phyloP scores from a whole-genome alignment of 2,113 vertebrate species.

The Tupaia tana region DNA sequence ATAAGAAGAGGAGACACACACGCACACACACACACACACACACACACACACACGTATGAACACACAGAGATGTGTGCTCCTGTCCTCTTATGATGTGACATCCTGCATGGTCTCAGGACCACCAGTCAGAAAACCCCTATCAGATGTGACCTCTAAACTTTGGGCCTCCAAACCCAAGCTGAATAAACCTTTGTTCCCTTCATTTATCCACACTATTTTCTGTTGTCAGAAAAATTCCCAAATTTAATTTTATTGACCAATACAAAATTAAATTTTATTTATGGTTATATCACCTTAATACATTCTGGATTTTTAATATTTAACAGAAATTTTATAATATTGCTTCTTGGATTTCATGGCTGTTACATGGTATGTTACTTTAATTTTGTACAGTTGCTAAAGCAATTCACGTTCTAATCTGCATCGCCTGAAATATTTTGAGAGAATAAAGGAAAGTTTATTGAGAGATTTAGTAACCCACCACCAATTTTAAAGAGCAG shows the following conservation, averaged over 20 bases:
- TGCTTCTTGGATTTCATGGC: not conserved
- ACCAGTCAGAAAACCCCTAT: too few species aligned
- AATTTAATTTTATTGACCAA: conserved; percentile 23
- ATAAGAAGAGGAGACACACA: too few species aligned
- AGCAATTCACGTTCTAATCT: conserved; percentile 21
- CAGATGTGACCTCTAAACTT: too few species aligned
- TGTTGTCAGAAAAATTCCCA: too few species aligned
- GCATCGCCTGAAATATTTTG: not conserved
- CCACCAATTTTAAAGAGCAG: not conserved
- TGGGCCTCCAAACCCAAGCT: too few species aligned
- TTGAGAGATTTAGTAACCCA: not conserved
- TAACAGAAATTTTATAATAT: conserved; percentile 16
- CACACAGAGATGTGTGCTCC: too few species aligned
- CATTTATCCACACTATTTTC: too few species aligned
- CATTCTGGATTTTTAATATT: not conserved
- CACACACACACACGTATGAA: too few species aligned
- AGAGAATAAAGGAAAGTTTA: not conserved
- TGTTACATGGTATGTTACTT: not conserved
- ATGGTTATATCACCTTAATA: conserved; percentile 10
- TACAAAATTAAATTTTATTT: not conserved
- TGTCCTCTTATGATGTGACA: too few species aligned
- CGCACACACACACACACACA: too few species aligned
- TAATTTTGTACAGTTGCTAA: not conserved
- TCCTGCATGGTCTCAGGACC: too few species aligned
- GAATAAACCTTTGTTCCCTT: too few species aligned